These are phyloP conservation scores for Whitmania pigra DNA, from an alignment of 1,140 invertebrate genomes.

Conservation along the genomic window DNA sequence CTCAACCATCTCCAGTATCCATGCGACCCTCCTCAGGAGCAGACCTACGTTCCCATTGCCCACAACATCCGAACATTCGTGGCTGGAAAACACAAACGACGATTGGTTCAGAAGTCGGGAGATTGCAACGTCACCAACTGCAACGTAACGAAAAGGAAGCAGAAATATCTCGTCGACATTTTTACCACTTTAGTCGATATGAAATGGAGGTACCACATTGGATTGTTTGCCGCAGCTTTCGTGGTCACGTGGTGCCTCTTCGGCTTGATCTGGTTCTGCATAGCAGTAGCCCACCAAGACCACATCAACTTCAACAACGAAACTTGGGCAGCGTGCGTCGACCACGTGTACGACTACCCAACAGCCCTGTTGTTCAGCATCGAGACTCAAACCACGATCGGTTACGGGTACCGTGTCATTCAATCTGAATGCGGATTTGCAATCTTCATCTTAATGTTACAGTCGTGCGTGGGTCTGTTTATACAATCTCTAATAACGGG, in stretches of 20 bases:
- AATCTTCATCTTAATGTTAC: constrained; percentile 25
- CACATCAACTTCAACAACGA: constrained; percentile 42
- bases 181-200: constrained; percentile 56
- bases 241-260: constrained; percentile 39
- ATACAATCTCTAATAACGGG: constrained; percentile 26
- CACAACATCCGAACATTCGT: constrained; percentile 6
- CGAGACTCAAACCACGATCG: constrained; percentile 41
- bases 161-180: constrained; percentile 52
- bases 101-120: constrained; percentile 23
- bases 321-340: constrained; percentile 26
- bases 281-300: constrained; percentile 31
- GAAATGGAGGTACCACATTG: constrained; percentile 35
- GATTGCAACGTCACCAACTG: constrained; percentile 22
- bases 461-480: constrained; percentile 26
- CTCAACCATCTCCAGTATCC: no score
- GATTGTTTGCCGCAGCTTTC: constrained; percentile 37
- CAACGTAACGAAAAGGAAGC: constrained; percentile 35
- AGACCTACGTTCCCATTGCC: not conserved
- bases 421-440: constrained; percentile 35
- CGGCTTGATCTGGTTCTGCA: constrained; percentile 36
- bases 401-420: constrained; percentile 52
- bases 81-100: constrained; percentile 34
- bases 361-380: constrained; percentile 37
- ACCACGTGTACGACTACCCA: constrained; percentile 29
- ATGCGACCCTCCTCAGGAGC: no score